Conservation (phyloP, 1,140 invertebrate genomes). For the Cydia amplana region DNA sequence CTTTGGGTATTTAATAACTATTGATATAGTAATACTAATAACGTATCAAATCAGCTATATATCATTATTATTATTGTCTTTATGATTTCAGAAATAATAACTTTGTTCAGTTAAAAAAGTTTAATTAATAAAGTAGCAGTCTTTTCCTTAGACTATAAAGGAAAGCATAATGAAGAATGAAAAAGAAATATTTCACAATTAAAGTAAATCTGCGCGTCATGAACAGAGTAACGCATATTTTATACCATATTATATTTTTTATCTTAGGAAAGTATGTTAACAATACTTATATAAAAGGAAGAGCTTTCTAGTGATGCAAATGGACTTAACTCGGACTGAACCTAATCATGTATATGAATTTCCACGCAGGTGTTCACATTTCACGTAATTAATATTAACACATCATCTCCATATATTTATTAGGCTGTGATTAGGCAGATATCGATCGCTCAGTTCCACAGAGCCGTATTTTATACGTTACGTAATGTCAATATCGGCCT, state of each 20-base stretch:
- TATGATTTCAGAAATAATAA: too few relatives aligned
- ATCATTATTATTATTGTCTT: too few relatives aligned
- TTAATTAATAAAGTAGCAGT: not conserved
- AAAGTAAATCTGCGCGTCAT: not conserved
- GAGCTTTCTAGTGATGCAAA: not conserved
- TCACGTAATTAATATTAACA: slow-evolving; percentile 16
- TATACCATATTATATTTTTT: too few relatives aligned
- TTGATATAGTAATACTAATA: too few relatives aligned
- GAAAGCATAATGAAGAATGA: not conserved
- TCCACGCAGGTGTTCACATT: not conserved
- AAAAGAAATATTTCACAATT: slow-evolving; percentile 3
- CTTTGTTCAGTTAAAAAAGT: not conserved
- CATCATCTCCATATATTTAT: slow-evolving; percentile 13
- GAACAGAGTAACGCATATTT: not conserved
- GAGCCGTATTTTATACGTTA: not conserved
- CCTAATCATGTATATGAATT: not conserved
- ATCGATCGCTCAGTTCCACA: not conserved
- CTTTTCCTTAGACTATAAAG: not conserved
- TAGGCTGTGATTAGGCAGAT: not conserved
- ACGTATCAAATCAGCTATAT: too few relatives aligned
- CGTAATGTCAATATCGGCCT: not conserved
- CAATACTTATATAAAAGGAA: too few relatives aligned
- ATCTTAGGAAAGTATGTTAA: too few relatives aligned
- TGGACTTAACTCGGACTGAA: not conserved
- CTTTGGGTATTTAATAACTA: too few relatives aligned